Conservation (phyloP, 2,888 invertebrate genomes). For the Koerneria pararmatus region DNA sequence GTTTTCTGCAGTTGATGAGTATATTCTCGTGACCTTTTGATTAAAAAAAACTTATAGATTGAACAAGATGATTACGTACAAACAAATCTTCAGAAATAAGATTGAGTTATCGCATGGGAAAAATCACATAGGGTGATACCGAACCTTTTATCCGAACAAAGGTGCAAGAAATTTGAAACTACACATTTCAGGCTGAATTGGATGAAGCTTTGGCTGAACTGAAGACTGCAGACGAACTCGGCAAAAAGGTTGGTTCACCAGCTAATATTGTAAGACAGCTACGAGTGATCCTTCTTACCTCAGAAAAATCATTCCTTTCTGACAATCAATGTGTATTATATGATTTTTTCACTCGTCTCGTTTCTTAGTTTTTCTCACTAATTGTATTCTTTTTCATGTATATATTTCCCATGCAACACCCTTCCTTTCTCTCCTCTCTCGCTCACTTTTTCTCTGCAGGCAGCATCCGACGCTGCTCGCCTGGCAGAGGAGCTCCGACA, state of each 20-base stretch:
- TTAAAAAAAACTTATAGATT: no score
- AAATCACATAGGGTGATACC: no score
- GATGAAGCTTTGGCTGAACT: conserved; percentile 97
- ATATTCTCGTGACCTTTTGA: no score
- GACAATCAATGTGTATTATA: no score
- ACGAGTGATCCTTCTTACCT: background rate
- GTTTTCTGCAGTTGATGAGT: no score
- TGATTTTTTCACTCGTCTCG: background rate
- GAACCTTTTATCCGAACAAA: no score
- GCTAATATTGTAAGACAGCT: background rate
- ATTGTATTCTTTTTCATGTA: background rate
- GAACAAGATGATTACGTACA: no score
- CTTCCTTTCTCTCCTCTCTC: background rate
- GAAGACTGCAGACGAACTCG: conserved; percentile 96
- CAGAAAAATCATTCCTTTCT: background rate
- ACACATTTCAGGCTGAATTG: conserved; percentile 78
- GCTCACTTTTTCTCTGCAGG: conserved; percentile 12
- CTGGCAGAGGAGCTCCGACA: conserved; percentile 85
- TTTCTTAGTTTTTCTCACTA: background rate
- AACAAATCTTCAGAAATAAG: no score
- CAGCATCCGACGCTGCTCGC: conserved; percentile 87
- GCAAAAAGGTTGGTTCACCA: conserved; percentile 77
- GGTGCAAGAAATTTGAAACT: no score
- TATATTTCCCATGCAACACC: background rate
- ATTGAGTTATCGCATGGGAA: no score